These are phyloP conservation scores for Ruditapes philippinarum DNA, from an alignment of 1,140 invertebrate genomes.

Conservation along the genomic window DNA sequence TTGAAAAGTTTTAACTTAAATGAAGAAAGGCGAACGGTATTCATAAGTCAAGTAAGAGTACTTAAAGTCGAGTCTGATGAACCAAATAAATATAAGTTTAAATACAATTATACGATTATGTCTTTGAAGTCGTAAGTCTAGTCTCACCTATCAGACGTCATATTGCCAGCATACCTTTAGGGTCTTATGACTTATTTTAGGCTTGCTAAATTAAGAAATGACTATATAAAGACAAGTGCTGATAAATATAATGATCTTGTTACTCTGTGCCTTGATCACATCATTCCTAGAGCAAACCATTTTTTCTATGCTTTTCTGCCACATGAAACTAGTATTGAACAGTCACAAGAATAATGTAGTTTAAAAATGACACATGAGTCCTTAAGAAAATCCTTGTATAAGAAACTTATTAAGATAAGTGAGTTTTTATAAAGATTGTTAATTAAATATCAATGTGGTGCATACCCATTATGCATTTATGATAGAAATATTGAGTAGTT, in stretches of 20 bases:
- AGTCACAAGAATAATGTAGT: too few species aligned
- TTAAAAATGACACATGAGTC: too few species aligned
- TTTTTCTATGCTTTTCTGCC: too few species aligned
- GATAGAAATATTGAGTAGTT: too few species aligned
- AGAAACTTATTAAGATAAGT: too few species aligned
- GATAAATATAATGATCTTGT: background rate
- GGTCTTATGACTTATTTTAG: background rate
- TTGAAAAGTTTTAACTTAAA: background rate
- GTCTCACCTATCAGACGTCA: background rate
- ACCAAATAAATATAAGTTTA: background rate
- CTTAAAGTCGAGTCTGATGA: background rate
- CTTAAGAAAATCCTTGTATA: too few species aligned
- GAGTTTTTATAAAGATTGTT: too few species aligned
- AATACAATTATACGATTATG: background rate
- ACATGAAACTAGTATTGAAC: too few species aligned
- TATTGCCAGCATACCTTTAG: background rate
- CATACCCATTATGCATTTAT: too few species aligned
- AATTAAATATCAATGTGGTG: too few species aligned
- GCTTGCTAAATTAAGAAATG: background rate
- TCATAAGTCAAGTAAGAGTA: background rate
- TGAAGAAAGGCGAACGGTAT: background rate
- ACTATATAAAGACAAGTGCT: background rate
- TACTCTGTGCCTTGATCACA: background rate
- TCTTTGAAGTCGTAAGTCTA: too few species aligned
- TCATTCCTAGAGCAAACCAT: background rate